phyloP scores from a whole-genome alignment of 2,113 vertebrate species.

The Myotis yumanensis region DNA sequence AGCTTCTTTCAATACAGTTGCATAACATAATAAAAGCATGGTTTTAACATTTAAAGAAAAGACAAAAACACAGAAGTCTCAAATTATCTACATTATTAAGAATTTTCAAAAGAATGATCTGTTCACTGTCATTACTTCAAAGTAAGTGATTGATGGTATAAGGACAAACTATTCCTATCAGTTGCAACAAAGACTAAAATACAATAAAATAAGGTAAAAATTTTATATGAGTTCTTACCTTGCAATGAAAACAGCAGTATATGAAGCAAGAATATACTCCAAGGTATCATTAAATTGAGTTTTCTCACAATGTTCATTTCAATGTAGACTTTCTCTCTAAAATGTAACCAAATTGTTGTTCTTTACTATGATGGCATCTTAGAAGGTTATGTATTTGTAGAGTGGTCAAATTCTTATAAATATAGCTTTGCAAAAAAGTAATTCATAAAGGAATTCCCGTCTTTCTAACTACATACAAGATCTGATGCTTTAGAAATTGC shows the following conservation, averaged over 20 bases:
- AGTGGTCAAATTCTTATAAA: slow-evolving; percentile 61
- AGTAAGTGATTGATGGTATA: background rate
- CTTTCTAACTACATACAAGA: slow-evolving; percentile 67
- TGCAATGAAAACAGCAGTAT: slow-evolving; percentile 88
- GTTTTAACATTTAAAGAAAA: background rate
- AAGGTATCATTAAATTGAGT: slow-evolving; percentile 92
- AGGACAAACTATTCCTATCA: background rate
- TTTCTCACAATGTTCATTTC: slow-evolving; percentile 96
- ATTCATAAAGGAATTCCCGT: slow-evolving; percentile 45
- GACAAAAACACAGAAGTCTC: background rate
- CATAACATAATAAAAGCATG: background rate
- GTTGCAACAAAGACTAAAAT: slow-evolving; percentile 13
- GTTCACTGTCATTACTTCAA: background rate
- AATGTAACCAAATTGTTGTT: slow-evolving; percentile 77
- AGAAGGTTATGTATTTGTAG: slow-evolving; percentile 56
- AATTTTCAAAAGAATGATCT: slow-evolving; percentile 6
- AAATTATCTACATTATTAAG: slow-evolving; percentile 30
- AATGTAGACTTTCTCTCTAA: slow-evolving; percentile 85
- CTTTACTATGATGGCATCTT: slow-evolving; percentile 90
- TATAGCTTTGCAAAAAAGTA: slow-evolving; percentile 37
- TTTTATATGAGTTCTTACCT: slow-evolving; percentile 87
- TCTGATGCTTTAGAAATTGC: slow-evolving; percentile 73
- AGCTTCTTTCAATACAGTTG: background rate
- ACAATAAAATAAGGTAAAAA: slow-evolving; percentile 5
- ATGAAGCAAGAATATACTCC: slow-evolving; percentile 89